Conservation (phyloP, 2,113 vertebrate species). For the Eudyptes chrysolophus region DNA sequence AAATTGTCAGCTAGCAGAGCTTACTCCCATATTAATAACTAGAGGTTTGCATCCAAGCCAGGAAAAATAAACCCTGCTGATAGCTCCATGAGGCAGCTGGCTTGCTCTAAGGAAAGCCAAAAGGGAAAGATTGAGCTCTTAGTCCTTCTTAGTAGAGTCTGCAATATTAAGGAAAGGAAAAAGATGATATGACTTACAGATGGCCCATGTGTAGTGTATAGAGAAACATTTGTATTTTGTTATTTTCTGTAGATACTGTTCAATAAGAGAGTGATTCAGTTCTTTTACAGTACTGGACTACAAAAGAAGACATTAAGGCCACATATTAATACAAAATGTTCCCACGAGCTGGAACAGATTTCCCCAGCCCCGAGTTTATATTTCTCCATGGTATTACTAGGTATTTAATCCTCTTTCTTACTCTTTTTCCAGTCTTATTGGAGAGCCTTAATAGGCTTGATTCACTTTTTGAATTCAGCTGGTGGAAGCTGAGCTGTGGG, state of each 20-base stretch:
- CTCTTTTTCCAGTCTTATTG: background rate
- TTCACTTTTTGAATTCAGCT: background rate
- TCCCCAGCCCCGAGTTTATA: background rate
- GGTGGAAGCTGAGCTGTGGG: background rate
- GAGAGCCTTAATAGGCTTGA: background rate
- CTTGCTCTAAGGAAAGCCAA: conserved; percentile 48
- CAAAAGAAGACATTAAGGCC: background rate
- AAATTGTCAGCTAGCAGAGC: conserved; percentile 78
- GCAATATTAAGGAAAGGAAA: background rate
- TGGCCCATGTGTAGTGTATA: background rate
- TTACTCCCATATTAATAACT: conserved; percentile 75
- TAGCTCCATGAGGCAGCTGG: conserved; percentile 67
- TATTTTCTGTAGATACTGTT: background rate
- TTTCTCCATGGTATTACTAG: background rate
- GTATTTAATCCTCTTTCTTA: background rate
- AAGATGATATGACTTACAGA: background rate
- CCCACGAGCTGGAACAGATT: background rate
- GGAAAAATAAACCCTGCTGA: conserved; percentile 75
- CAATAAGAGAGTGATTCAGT: background rate
- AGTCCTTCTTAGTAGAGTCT: conserved; percentile 9
- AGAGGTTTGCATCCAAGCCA: conserved; percentile 71
- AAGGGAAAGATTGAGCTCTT: conserved; percentile 24
- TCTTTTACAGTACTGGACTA: background rate
- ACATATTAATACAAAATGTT: background rate
- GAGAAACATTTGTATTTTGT: background rate